Base-by-base conservation (phyloP, 2,797 vertebrate species). In the Sebastes paucispinis region DNA sequence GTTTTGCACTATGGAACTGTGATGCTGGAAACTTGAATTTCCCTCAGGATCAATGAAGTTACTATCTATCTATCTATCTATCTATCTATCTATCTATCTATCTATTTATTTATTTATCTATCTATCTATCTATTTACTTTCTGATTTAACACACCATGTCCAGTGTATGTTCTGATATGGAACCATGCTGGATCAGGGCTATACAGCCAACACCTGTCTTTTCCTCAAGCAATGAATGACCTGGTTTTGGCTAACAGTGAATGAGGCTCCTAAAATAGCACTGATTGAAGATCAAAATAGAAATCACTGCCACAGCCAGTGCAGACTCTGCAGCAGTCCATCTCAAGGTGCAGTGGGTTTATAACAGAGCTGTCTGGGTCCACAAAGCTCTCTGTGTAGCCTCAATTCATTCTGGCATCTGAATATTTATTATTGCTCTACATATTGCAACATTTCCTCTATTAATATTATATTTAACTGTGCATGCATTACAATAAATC, bases 251-350 rank as follows among this genome's bases (percentile, higher is more conserved):
- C 31, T 24, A 11, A 69, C 27, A 74, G 24, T 68, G 54, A 8
- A 69, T 68, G 62, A 13, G 1, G 59, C 7, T 84, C 32, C 79
- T 16, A 27, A 85, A 90, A 89, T 74, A 82, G 85, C 55, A 25
- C 52, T 78, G 63, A 89, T 66, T 68, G 67, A 24, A 65, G 52
- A 57, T 87, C 14, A 76, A 91, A 91, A 90, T 86, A 84, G 77
- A 88, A 22, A 75, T 22, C 16, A 62, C n/a, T 64, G 78, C 69
- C 55, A 32, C 8, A 32, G 77, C 58, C 50, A 69, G 24, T 22
- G 73, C 39, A 87, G 50, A 39, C 68, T 50, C 8, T 75, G 39
- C 64, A 80, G 70, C 77, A 87, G 52, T 75, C n/a, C 50, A 68
- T 29, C 13, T 62, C 52, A 24, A 74, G 25, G 8, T 24, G n/a